These are phyloP conservation scores for Tigriopus japonicus DNA, from an alignment of 1,140 invertebrate genomes.

Conservation along the genomic window DNA sequence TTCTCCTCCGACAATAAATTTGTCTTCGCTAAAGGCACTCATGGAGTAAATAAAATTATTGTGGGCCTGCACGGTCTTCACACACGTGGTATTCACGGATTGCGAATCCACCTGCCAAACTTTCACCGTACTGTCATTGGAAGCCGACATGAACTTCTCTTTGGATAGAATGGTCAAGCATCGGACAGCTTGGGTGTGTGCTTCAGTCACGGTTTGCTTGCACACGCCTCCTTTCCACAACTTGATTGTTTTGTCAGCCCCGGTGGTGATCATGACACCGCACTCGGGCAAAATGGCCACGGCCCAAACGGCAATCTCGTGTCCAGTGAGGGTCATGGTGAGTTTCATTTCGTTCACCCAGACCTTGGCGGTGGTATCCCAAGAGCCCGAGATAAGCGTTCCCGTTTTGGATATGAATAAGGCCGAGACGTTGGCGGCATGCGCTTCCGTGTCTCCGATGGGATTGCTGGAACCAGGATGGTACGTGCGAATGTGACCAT, in stretches of 20 bases:
- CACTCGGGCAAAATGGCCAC: conserved; percentile 38
- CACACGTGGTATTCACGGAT: conserved; percentile 26
- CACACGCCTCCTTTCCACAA: conserved; percentile 43
- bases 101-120: conserved; percentile 37
- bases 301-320: conserved; percentile 62
- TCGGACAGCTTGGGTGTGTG: conserved; percentile 78
- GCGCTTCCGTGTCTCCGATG: conserved; percentile 44
- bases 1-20: background rate
- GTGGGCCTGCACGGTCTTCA: conserved; percentile 58
- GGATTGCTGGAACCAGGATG: conserved; percentile 35
- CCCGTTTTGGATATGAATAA: conserved; percentile 36
- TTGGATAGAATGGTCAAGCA: conserved; percentile 44
- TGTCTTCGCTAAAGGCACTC: background rate
- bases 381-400: conserved; percentile 58
- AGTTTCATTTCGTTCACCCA: conserved; percentile 39
- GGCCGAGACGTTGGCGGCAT: conserved; percentile 54
- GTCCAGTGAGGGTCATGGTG: conserved; percentile 40
- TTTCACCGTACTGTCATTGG: conserved; percentile 70
- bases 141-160: conserved; percentile 58
- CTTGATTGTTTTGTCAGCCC: conserved; percentile 74
- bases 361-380: conserved; percentile 66
- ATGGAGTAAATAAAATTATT: conserved; percentile 33
- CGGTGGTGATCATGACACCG: conserved; percentile 52
- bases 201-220: conserved; percentile 27
- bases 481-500: conserved; percentile 60